Base-by-base conservation (phyloP, 2,888 invertebrate genomes). In the Cyaniris semiargus region DNA sequence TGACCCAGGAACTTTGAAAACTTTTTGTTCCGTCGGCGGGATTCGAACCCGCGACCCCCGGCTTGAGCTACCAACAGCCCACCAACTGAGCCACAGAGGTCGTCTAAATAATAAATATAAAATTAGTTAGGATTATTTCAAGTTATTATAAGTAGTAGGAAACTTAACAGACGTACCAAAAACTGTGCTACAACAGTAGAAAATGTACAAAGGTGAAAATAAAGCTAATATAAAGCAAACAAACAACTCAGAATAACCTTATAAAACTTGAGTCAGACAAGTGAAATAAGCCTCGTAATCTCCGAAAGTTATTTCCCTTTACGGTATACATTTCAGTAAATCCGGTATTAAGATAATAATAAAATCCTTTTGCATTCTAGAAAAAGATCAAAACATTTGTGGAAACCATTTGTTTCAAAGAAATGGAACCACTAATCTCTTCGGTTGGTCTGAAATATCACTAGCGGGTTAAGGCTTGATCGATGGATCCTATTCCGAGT, bases 391-490 rank as follows among this genome's bases (percentile, higher is more conserved):
- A 31, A 66, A 66, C 66, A 31, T 72, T 72, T 21, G 72, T 44
- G 23, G 23, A 23, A 72, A 72, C 72, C 72, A 44, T 72, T 72
- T 72, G 72, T 72, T 44, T 72, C 72, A 72, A 44, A 44, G 38
- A 72, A 72, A 44, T 21, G 13, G 21, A 10, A 72, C 38, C 72
- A 38, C 21, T 72, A 72, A 72, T 72, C 72, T 44, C 71, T 72
- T 72, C 44, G 21, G 38, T 72, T 44, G 38, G 72, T 72, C 72
- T 72, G 72, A 72, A 72, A 72, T 72, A 72, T 72, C 72, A 72
- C 72, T 72, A 38, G 72, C 72, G 21, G 38, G 38, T 13, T 44
- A 21, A 48, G 72, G 44, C 38, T 44, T 72, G 72, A 72, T 72
- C 72, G 72, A 72, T 72, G 72, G 44, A 21, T 72, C 38, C 72